phyloP scores from a whole-genome alignment of 2,888 invertebrate genomes.

The Chymomyza fuscimana region DNA sequence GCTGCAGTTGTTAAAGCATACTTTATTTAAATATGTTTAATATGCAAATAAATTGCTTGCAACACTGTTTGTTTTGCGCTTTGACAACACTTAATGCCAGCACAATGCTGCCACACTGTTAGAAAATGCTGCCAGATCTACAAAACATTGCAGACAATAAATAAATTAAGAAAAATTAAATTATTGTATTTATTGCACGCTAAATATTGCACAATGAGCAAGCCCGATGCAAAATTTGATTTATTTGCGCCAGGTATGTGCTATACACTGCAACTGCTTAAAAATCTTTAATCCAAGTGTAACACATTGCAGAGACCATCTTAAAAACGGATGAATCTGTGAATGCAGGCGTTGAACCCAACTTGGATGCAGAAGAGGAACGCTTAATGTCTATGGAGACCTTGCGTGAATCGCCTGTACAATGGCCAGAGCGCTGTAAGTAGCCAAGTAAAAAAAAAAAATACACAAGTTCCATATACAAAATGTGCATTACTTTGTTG shows the following conservation, averaged over 20 bases:
- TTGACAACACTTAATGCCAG: not conserved
- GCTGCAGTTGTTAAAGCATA: no score
- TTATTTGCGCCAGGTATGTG: constrained; percentile 42
- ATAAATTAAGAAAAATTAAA: not conserved
- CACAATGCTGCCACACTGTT: not conserved
- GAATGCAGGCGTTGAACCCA: not conserved
- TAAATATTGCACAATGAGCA: constrained; percentile 27
- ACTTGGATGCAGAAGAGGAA: constrained; percentile 82
- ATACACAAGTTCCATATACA: not conserved
- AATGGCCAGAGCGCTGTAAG: constrained; percentile 98
- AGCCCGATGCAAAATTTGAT: constrained; percentile 41
- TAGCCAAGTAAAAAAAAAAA: constrained; percentile 38
- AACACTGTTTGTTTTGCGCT: not conserved
- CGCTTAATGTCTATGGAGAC: constrained; percentile 93
- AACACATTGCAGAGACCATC: constrained; percentile 38
- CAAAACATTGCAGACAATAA: not conserved
- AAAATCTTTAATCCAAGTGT: no score
- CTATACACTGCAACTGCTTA: not conserved
- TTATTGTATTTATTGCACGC: not conserved
- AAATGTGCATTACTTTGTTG: constrained; percentile 32
- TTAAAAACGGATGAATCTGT: constrained; percentile 35
- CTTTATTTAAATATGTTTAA: no score
- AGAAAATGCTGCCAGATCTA: not conserved
- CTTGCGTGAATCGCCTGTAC: constrained; percentile 94
- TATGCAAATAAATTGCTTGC: not conserved